Evolutionary conservation across 2,888 invertebrate species (phyloP), one percentile per base, ranked within the genome.

Genomic region (Drosophila anomalata): DNA sequence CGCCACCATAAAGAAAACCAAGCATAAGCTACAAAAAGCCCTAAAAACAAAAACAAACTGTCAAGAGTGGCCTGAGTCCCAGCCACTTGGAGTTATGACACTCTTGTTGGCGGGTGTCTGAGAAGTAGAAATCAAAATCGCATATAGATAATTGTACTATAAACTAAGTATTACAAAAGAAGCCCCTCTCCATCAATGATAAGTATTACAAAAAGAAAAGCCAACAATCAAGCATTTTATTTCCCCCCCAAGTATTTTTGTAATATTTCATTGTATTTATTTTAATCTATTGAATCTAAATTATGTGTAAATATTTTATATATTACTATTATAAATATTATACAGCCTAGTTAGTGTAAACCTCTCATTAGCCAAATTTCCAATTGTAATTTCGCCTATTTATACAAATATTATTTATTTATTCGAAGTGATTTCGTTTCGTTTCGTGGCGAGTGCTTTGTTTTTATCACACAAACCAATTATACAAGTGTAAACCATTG

Each of bases 281-380:
- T 57, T 24, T 46, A 65, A 61, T 24, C 33, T 72, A 69, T 42
- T 51, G 48, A 73, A 71, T 69, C 76, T 73, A 78, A 60, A 70
- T 61, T 59, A 56, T 73, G 7, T 83, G 73, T 81, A 83, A 20
- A 83, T 78, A 78, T 54, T 29, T 12, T 55, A 47, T 58, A 58
- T 47, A 58, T 56, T 52, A 17, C 31, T 58, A 42, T 47, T 48
- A 52, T 24, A 44, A 17, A 9, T 17, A 55, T 36, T 17, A 24
- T 52, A 41, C 36, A 55, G 56, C 46, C 52, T 55, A 57, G 42
- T 61, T 65, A 71, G 62, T 71, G 41, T 70, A 63, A 54, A 54
- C 44, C 55, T 84, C 84, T 83, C 86, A 80, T 86, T 84, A 84
- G 84, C 84, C 84, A 86, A 84, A 85, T 82, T 85, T 69, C 65